Evolutionary conservation across 2,888 invertebrate genomes (phyloP), one percentile per base, ranked within the genome.

Genomic region (Baccha elongata): DNA sequence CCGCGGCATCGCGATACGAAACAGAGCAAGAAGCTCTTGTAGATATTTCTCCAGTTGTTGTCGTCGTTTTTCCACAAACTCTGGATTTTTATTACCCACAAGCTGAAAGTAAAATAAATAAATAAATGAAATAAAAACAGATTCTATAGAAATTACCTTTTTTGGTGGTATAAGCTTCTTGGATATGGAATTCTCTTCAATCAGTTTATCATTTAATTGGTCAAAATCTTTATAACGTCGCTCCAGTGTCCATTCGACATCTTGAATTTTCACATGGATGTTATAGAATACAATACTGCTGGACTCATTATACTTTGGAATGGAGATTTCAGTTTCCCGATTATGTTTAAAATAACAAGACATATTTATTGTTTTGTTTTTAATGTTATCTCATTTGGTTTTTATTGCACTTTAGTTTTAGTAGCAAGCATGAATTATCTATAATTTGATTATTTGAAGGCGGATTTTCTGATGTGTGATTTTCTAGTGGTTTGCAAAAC

Each of bases 151-250:
- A 40, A 8, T 3, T 65, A 91, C 91, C 91, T 98, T 98, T 91
- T 99, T 99, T 0, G 97, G 97, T 10, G 99, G 99, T 13, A 99
- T 91, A 75, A 97, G 92, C 87, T 96, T 96, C 88, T 95, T 96
- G 6, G 95, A 94, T 3, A 97, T 93, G 60, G 96, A 95, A 90
- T 96, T 95, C 86, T 96, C 95, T 10, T 88, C 88, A 0, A 96
- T 94, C n/a, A 98, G 92, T 88, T 94, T 94, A 64, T 96, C 95
- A 89, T 98, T 96, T 11, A 98, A 92, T 69, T 96, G 96, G 85
- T 94, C 94, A 91, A 98, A 99, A 87, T 98, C 97, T 88, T 94
- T 96, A 91, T 97, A 99, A 85, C 98, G 93, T 15, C 89, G 95
- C 86, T 93, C 93, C 7, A 98, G 95, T 85, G 92, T 93, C 99